phyloP scores from a whole-genome alignment of 2,888 invertebrate species.

The Strigamia crassipes region DNA sequence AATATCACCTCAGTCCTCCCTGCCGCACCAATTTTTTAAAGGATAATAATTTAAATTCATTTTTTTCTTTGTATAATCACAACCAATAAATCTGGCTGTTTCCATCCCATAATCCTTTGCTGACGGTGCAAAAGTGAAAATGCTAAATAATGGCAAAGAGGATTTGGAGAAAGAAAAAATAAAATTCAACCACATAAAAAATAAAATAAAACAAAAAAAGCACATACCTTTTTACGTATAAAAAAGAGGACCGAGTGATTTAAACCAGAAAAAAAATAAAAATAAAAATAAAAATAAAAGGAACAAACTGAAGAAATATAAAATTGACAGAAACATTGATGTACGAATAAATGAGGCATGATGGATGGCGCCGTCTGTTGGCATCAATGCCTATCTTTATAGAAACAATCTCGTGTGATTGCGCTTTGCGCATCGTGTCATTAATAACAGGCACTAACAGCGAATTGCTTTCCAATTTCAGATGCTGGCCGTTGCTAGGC shows the following conservation, averaged over 20 bases:
- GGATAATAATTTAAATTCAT: slow-evolving; percentile 32
- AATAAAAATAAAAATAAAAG: neutral
- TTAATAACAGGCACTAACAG: slow-evolving; percentile 19
- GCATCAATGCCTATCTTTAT: slow-evolving; percentile 28
- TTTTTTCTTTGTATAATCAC: slow-evolving; percentile 29
- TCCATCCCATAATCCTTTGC: slow-evolving; percentile 31
- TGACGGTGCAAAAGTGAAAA: slow-evolving; percentile 24
- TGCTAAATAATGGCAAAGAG: slow-evolving; percentile 31
- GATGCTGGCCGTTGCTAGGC: slow-evolving; percentile 5
- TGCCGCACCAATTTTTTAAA: slow-evolving; percentile 6
- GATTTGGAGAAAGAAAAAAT: slow-evolving; percentile 12
- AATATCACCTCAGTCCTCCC: neutral
- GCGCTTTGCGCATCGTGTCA: slow-evolving; percentile 29
- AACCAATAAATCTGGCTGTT: slow-evolving; percentile 35
- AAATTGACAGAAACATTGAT: slow-evolving; percentile 29
- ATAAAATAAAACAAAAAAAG: neutral
- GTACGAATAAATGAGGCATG: slow-evolving; percentile 3
- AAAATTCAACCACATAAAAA: neutral
- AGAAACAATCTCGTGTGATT: slow-evolving; percentile 32
- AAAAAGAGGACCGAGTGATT: neutral
- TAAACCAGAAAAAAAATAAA: neutral
- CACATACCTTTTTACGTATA: neutral
- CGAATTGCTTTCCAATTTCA: slow-evolving; percentile 35
- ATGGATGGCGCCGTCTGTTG: slow-evolving; percentile 26
- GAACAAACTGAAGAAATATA: neutral